Evolutionary conservation across 2,797 vertebrate genomes (phyloP), one percentile per base, ranked within the genome.

Genomic region (Australoheros facetus): DNA sequence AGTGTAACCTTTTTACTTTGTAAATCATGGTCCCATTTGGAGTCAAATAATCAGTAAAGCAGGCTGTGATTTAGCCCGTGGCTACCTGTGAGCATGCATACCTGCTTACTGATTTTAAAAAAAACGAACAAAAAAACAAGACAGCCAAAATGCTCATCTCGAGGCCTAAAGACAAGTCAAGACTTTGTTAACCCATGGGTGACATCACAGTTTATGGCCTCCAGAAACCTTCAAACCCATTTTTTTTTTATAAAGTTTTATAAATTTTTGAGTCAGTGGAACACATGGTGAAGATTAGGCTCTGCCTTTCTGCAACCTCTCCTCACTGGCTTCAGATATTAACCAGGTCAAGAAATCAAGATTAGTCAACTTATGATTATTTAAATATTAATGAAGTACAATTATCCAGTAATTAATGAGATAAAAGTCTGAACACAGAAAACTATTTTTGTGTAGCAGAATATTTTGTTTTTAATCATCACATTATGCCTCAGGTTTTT

Each of bases 351-450:
- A 77, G 19, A 69, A 78, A 80, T 59, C 21, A 1, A 4, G 56
- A 78, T 79, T 39, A 57, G 58, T 73, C 45, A 4, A 48, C 73
- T 66, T 81, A 60, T 45, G 34, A 62, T 28, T 74, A 10, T 69
- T 73, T 53, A 53, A 23, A 30, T 74, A 53, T 70, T 71, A 54
- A 84, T 78, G 55, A 75, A 30, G 30, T 26, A 19, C 55, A 78
- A 75, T 83, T 73, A 80, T 79, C n/a, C 56, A 30, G 14, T 69
- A 73, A 87, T 76, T 78, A 71, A 55, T 6, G 4, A 42, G 51
- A 77, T 64, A 60, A 56, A 82, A 80, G 54, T 75, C 66, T 59
- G 1, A 37, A 80, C 60, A 80, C 62, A 69, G 32, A 30, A 79
- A 69, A 7, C 21, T 7, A 3, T 1, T 80, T 45, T 62, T 66